phyloP scores from a whole-genome alignment of 2,797 vertebrate species.

The Florisuga fusca region DNA sequence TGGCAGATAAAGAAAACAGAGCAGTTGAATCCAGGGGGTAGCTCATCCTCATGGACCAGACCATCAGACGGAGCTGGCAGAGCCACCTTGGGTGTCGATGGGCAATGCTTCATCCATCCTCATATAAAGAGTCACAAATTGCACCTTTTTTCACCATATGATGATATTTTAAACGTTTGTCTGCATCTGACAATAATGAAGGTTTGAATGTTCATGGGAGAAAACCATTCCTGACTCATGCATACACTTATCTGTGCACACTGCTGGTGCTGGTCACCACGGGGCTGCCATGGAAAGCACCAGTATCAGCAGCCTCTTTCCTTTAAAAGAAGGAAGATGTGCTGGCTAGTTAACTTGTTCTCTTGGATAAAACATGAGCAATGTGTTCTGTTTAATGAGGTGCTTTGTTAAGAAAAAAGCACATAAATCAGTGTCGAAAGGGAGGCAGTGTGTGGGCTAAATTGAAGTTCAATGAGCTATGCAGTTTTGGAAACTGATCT shows the following conservation, averaged over 20 bases:
- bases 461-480: constrained; percentile 6
- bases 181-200: not conserved
- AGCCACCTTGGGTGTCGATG: not conserved
- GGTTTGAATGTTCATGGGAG: not conserved
- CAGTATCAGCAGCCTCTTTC: not conserved
- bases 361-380: not conserved
- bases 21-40: not conserved
- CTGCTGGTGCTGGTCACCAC: not conserved
- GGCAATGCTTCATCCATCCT: not conserved
- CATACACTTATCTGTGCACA: rapidly evolving
- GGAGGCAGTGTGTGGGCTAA: not conserved
- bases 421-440: constrained; percentile 44
- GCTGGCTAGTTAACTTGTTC: constrained; percentile 31
- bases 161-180: not conserved
- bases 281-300: not conserved
- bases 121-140: not conserved
- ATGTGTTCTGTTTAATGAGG: constrained; percentile 33
- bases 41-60: not conserved
- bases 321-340: not conserved
- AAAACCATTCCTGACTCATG: not conserved
- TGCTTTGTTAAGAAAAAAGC: constrained; percentile 56
- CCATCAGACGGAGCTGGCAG: not conserved
- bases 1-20: not conserved
- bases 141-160: not conserved
- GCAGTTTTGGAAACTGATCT: constrained; percentile 37